Conservation (phyloP, 2,113 vertebrate genomes). For the Platichthys stellatus region DNA sequence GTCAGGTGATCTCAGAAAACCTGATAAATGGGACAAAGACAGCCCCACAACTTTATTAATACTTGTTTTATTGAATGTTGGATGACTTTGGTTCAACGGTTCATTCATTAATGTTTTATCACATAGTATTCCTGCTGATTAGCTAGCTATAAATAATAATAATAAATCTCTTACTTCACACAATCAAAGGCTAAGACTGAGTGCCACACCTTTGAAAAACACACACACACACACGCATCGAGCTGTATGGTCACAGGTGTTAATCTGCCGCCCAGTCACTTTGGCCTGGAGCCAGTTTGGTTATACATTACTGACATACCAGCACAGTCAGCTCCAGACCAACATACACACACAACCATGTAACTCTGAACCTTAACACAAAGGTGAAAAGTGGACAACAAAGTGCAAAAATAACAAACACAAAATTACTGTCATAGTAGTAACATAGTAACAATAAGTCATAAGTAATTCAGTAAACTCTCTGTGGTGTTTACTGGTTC, state of each 20-base stretch:
- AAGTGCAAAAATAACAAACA: too few relatives aligned
- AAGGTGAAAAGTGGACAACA: too few relatives aligned
- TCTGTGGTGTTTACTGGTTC: too few relatives aligned
- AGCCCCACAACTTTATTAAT: too few relatives aligned
- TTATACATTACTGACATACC: constrained; percentile 62
- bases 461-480: too few relatives aligned
- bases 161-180: not conserved
- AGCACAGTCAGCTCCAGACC: not conserved
- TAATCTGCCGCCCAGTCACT: constrained; percentile 50
- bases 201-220: not conserved
- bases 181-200: not conserved
- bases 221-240: not conserved
- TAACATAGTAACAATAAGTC: too few relatives aligned
- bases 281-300: constrained; percentile 61
- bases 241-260: constrained; percentile 7
- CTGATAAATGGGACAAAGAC: too few relatives aligned
- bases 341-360: not conserved
- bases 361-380: not conserved
- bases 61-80: too few relatives aligned
- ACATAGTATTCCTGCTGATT: too few relatives aligned
- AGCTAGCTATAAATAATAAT: not conserved
- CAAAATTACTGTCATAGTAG: too few relatives aligned
- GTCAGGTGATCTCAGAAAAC: not conserved
- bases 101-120: not conserved
- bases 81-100: too few relatives aligned